phyloP scores from a whole-genome alignment of 1,140 invertebrate genomes.

The Penaeus japonicus region DNA sequence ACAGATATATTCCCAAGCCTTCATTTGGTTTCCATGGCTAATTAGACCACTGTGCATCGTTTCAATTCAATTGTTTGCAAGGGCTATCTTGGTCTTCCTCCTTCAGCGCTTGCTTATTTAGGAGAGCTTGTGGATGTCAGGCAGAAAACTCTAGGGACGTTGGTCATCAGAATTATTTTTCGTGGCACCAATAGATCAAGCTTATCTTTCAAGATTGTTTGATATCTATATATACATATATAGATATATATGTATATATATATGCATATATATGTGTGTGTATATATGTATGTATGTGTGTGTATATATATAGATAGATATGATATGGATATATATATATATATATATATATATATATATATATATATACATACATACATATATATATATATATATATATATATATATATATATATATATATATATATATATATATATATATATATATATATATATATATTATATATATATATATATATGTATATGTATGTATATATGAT shows the following conservation, averaged over 20 bases:
- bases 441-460: background rate
- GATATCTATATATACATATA: background rate
- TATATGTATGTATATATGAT: background rate
- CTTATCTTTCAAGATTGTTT: too few relatives aligned
- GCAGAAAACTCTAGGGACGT: too few relatives aligned
- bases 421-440: conserved; percentile 6
- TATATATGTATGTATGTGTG: background rate
- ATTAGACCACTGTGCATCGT: too few relatives aligned
- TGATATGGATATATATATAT: background rate
- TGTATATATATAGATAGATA: background rate
- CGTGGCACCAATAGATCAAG: too few relatives aligned
- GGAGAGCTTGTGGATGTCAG: too few relatives aligned
- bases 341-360: background rate
- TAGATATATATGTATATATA: background rate
- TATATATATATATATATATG: background rate
- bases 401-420: conserved; percentile 6
- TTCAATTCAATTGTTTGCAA: too few relatives aligned
- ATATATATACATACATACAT: background rate
- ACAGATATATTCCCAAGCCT: too few relatives aligned
- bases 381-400: background rate
- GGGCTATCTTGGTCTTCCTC: too few relatives aligned
- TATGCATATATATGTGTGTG: background rate
- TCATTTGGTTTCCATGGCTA: too few relatives aligned
- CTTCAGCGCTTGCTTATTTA: too few relatives aligned
- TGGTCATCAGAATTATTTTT: too few relatives aligned